Evolutionary conservation across 2,797 vertebrate genomes (phyloP), one percentile per base, ranked within the genome.

Genomic region (Poeciliopsis turneri): DNA sequence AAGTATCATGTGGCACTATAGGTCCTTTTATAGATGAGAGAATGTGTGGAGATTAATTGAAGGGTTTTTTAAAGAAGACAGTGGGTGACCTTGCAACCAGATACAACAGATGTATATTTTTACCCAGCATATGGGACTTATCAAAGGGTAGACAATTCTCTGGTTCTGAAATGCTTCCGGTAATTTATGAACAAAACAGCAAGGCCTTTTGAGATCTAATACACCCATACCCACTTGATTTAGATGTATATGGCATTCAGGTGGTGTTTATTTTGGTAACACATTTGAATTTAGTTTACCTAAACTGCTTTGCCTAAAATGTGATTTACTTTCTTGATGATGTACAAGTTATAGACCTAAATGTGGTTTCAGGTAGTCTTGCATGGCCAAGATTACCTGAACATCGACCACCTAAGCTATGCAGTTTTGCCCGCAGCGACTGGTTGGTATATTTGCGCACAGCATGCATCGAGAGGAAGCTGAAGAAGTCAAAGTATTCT

Each of bases 1-100:
- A 55, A 36, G 57, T 74, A n/a, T 73, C 71, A 75, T 28, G 57
- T 70, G 41, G 55, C 61, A 69, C 51, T 70, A 74, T 25, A 36
- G 41, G 69, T 59, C 51, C 68, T 75, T 71, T 47, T 47, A 80
- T 69, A 75, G 49, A 57, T n/a, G 45, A 12, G 20, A 70, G 12
- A 30, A 80, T 68, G 64, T 12, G 10, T 39, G 12, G 12, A 66
- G 39, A 72, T 25, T 61, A 78, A 72, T 39, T 78, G n/a, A 28
- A 46, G 68, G 0, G 0, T 45, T 70, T 70, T 70, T 39, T 28
- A 45, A 47, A 64, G 25, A 39, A 28, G 57, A 43, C 30, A 47
- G 46, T 51, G 55, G 47, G 70, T 30, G 70, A 74, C 59, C 43
- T 33, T 51, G 77, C 15, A 66, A 68, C 41, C 15, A n/a, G 57